Percentiles rank a stretch among this genome's conserved stretches.
phyloP scores from a whole-genome alignment of 2,797 vertebrate species.

The Ctenopoma multispine region DNA sequence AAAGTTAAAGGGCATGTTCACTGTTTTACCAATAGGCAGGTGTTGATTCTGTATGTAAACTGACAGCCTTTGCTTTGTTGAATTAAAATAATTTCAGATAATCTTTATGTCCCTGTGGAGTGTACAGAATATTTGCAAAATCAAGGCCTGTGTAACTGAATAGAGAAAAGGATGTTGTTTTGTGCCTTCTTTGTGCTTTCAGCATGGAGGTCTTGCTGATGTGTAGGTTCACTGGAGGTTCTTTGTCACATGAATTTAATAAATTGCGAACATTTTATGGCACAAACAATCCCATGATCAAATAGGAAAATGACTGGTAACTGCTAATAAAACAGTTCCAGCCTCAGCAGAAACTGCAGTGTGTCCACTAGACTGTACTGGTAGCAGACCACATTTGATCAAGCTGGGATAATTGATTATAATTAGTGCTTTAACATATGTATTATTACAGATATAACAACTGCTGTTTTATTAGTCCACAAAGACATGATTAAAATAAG shows the following conservation, averaged over 20 bases:
- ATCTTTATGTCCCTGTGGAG: too few relatives aligned
- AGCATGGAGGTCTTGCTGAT: too few relatives aligned
- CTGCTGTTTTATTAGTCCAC: neutral
- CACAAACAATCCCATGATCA: neutral
- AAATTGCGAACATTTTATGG: neutral
- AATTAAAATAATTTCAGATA: too few relatives aligned
- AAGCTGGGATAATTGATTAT: neutral
- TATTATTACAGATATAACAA: neutral
- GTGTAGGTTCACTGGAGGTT: too few relatives aligned
- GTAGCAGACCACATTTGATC: neutral
- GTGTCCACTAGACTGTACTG: neutral
- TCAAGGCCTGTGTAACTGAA: too few relatives aligned
- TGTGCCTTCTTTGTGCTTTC: too few relatives aligned
- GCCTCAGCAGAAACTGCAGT: neutral
- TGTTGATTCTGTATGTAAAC: too few relatives aligned
- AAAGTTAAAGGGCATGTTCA: too few relatives aligned
- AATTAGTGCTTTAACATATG: neutral
- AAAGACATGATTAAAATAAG: neutral
- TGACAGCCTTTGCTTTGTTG: too few relatives aligned
- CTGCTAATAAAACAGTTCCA: neutral
- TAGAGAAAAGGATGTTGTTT: too few relatives aligned
- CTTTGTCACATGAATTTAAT: neutral
- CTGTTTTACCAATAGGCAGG: too few relatives aligned
- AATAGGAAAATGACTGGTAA: neutral
- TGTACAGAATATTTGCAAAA: too few relatives aligned